These are phyloP conservation scores for Lacerta viridis DNA, from an alignment of 2,797 vertebrate genomes.

Conservation along the genomic window DNA sequence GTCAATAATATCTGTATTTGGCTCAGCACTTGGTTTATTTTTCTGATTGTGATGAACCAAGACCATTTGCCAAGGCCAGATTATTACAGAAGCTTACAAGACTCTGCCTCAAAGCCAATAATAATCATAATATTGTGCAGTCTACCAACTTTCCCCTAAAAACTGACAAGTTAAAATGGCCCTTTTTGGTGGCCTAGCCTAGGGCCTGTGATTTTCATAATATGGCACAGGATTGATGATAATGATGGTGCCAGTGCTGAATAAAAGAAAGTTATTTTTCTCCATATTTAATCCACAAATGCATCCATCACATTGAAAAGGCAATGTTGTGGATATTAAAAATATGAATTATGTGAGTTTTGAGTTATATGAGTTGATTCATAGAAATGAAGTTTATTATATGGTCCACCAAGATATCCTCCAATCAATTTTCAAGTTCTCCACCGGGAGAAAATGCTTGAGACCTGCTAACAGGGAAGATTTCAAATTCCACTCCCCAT, in stretches of 20 bases:
- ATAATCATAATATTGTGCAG: no score
- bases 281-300: background rate
- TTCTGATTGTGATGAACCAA: no score
- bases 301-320: background rate
- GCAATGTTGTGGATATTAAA: background rate
- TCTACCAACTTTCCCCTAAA: no score
- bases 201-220: background rate
- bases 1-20: background rate
- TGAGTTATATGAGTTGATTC: background rate
- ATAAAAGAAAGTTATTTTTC: background rate
- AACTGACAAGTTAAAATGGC: no score
- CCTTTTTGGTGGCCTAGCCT: background rate
- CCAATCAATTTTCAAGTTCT: background rate
- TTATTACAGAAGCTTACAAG: no score
- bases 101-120: no score
- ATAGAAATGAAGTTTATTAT: background rate
- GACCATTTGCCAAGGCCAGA: no score
- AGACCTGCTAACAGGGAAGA: background rate
- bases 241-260: background rate
- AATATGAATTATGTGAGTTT: background rate
- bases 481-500: no score
- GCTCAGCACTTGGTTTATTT: no score
- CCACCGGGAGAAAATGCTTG: background rate
- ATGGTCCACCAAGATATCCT: background rate
- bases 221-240: background rate